Percentiles rank a stretch among this genome's conserved stretches.
These are phyloP conservation scores for Hybognathus amarus DNA, from an alignment of 2,797 vertebrate species.

Conservation along the genomic window DNA sequence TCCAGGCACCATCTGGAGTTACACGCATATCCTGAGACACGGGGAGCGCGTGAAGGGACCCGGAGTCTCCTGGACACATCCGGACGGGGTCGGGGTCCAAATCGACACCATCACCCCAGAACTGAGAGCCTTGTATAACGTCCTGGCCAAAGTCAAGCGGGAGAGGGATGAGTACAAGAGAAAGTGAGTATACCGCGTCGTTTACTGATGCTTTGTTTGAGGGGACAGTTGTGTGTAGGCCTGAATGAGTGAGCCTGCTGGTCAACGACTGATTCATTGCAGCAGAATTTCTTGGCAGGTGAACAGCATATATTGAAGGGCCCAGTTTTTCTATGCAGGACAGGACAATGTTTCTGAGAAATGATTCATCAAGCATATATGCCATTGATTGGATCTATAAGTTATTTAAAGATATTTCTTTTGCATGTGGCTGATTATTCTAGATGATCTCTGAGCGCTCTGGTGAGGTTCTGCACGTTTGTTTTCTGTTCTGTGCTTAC, in stretches of 20 bases:
- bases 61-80: conserved; percentile 86
- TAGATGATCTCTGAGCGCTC: neutral
- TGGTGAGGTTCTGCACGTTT: neutral
- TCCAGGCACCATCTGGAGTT: conserved; percentile 97
- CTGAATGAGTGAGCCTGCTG: neutral
- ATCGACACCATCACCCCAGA: conserved; percentile 96
- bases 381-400: neutral
- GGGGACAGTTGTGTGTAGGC: neutral
- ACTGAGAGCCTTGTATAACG: conserved; percentile 88
- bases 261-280: conserved; percentile 76
- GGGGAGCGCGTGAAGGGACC: conserved; percentile 88
- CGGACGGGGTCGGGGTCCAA: conserved; percentile 86
- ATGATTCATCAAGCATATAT: too few relatives aligned
- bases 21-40: conserved; percentile 89
- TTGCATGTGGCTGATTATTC: neutral
- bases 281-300: conserved; percentile 72
- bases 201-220: neutral
- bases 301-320: conserved; percentile 39
- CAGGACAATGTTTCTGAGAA: neutral
- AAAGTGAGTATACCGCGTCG: conserved; percentile 75
- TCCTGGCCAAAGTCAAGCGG: conserved; percentile 89
- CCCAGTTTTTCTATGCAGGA: neutral
- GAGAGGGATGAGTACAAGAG: conserved; percentile 87
- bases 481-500: too few relatives aligned
- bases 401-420: neutral